Evolutionary conservation across 2,888 invertebrate species (phyloP).

Genomic region (Deroplatys truncata): DNA sequence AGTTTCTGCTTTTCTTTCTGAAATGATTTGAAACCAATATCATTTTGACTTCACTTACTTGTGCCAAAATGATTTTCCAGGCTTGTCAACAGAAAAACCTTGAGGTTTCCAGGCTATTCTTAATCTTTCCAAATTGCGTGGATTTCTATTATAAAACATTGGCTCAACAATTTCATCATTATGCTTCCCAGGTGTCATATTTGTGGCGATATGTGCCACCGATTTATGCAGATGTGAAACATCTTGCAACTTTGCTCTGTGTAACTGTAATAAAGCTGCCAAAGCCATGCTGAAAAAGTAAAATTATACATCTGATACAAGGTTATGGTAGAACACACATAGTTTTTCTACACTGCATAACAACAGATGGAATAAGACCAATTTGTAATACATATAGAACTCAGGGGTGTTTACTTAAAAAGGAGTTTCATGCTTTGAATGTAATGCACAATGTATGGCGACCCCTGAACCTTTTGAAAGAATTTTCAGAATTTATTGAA

Average conservation of each 20-base stretch:
- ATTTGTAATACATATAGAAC: no score
- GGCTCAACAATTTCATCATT: not conserved
- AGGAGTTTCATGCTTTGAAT: no score
- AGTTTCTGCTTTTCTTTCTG: no score
- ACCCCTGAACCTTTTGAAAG: no score
- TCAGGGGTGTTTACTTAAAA: no score
- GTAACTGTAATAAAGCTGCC: not conserved
- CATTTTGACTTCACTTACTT: conserved; percentile 4
- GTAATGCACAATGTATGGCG: no score
- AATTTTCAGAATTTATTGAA: no score
- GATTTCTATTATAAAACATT: not conserved
- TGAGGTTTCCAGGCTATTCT: not conserved
- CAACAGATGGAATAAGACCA: no score
- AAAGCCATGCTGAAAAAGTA: not conserved
- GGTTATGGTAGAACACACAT: no score
- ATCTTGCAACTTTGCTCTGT: no score
- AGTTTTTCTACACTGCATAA: no score
- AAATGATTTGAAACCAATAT: not conserved
- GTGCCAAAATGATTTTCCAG: conserved; percentile 22
- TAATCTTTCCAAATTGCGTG: conserved; percentile 5
- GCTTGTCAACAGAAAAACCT: not conserved
- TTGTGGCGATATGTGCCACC: not conserved
- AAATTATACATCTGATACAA: not conserved
- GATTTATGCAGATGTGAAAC: not conserved
- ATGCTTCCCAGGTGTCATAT: not conserved